Conservation (phyloP, 2,888 invertebrate species). For the Dendrolimus houi region DNA sequence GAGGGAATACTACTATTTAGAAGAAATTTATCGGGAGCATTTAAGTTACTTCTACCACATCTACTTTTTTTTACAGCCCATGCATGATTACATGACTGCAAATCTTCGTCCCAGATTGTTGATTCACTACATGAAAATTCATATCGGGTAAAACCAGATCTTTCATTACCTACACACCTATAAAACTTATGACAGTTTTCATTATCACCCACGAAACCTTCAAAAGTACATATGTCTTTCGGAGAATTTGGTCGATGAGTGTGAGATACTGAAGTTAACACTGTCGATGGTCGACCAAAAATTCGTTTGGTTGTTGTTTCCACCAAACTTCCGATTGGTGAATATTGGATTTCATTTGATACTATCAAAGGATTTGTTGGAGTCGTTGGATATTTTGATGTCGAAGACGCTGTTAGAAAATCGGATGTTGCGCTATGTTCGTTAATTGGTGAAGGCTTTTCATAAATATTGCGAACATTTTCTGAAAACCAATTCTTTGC, state of each 20-base stretch:
- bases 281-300: neutral
- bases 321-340: neutral
- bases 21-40: constrained; percentile 6
- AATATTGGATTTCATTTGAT: too few species aligned
- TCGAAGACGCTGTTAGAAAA: too few species aligned
- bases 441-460: too few species aligned
- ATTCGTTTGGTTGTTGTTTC: neutral
- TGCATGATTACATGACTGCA: constrained; percentile 83
- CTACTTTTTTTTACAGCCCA: constrained; percentile 72
- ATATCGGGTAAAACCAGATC: constrained; percentile 79
- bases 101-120: constrained; percentile 86
- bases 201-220: constrained; percentile 85
- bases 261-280: neutral
- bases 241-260: constrained; percentile 9
- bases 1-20: neutral
- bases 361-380: too few species aligned
- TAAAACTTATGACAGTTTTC: constrained; percentile 86
- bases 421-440: too few species aligned
- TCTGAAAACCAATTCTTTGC: constrained; percentile 1
- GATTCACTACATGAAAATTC: constrained; percentile 85
- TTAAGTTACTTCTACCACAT: constrained; percentile 36
- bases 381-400: too few species aligned
- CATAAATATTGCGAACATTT: too few species aligned
- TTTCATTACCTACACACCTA: constrained; percentile 82
- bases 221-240: constrained; percentile 67